Evolutionary conservation across 2,113 vertebrate genomes (phyloP).

Genomic region (Poecilia latipinna): DNA sequence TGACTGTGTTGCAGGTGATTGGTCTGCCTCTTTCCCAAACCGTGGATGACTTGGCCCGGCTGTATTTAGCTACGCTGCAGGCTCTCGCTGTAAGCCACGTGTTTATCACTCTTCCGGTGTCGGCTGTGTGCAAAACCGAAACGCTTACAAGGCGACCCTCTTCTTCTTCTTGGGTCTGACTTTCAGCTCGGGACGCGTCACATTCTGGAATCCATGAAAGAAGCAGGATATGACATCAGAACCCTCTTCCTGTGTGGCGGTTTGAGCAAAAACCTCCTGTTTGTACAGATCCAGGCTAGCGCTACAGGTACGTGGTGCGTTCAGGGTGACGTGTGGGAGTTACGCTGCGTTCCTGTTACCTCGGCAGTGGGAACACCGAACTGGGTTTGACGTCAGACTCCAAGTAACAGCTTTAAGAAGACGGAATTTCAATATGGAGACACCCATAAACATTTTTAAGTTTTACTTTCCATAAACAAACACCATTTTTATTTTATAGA

Average conservation of each 20-base stretch:
- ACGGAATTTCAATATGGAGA: too few species aligned
- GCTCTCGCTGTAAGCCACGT: constrained; percentile 89
- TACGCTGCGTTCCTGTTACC: too few species aligned
- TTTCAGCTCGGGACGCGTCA: constrained; percentile 91
- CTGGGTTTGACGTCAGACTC: too few species aligned
- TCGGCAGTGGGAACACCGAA: too few species aligned
- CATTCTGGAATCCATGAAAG: constrained; percentile 89
- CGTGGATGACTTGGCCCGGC: constrained; percentile 90
- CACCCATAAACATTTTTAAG: too few species aligned
- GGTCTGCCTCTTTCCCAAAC: constrained; percentile 88
- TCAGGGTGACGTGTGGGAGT: too few species aligned
- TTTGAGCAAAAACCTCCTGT: constrained; percentile 94
- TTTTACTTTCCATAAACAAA: too few species aligned
- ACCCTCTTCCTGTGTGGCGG: constrained; percentile 94
- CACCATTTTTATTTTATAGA: too few species aligned
- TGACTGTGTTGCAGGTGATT: constrained; percentile 81
- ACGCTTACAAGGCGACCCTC: neutral
- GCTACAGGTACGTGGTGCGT: constrained; percentile 82
- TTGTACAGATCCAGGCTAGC: constrained; percentile 92
- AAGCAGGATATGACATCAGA: constrained; percentile 86
- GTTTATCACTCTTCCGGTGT: constrained; percentile 1
- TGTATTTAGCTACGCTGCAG: constrained; percentile 94
- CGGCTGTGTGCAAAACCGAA: neutral
- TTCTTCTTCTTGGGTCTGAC: neutral
- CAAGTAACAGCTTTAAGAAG: too few species aligned